Conservation (phyloP, 2,888 invertebrate species). For the Lymantria monacha region DNA sequence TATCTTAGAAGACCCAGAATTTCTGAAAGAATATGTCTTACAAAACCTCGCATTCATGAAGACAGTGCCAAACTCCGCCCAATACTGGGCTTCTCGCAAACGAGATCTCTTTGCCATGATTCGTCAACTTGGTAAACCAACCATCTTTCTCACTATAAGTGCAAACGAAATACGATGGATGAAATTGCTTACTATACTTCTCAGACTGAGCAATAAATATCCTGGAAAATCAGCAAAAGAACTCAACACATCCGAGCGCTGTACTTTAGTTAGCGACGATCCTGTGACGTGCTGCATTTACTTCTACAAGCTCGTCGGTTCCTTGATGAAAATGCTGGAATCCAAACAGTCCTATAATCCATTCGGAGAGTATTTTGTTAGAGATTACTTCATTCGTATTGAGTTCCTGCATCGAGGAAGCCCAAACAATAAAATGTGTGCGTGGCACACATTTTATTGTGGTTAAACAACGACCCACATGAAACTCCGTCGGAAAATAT, state of each 20-base stretch:
- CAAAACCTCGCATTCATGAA: constrained; percentile 47
- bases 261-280: constrained; percentile 36
- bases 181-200: constrained; percentile 41
- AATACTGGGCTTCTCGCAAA: constrained; percentile 51
- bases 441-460: constrained; percentile 55
- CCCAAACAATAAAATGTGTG: too few relatives aligned
- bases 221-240: constrained; percentile 15
- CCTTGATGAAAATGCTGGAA: constrained; percentile 33
- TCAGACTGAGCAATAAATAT: constrained; percentile 37
- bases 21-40: constrained; percentile 36
- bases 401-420: constrained; percentile 57
- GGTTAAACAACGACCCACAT: constrained; percentile 49
- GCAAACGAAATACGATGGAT: constrained; percentile 57
- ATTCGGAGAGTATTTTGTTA: constrained; percentile 34
- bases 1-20: constrained; percentile 39
- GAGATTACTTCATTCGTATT: constrained; percentile 46
- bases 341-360: constrained; percentile 36
- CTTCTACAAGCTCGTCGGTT: constrained; percentile 46
- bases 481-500: constrained; percentile 42
- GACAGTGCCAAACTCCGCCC: constrained; percentile 50
- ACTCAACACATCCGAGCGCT: constrained; percentile 15
- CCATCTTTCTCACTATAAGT: constrained; percentile 41
- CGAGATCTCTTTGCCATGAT: constrained; percentile 45
- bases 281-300: constrained; percentile 38
- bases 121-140: too few relatives aligned